These are phyloP conservation scores for Crotophaga sulcirostris DNA, from an alignment of 2,113 vertebrate genomes.

Conservation along the genomic window DNA sequence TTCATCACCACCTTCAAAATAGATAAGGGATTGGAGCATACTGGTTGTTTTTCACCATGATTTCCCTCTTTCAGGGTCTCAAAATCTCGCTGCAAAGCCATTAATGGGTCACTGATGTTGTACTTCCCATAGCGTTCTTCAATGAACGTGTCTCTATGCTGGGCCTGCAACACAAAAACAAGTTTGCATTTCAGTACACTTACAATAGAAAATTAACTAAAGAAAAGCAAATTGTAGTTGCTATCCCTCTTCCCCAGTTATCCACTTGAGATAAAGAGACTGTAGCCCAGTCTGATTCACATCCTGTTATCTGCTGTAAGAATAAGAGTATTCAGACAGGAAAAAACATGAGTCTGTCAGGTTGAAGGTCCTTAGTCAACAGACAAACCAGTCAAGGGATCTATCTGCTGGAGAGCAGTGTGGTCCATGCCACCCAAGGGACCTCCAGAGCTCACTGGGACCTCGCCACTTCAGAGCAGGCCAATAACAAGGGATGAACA, in stretches of 20 bases:
- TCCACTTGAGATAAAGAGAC: not conserved
- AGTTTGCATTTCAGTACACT: not conserved
- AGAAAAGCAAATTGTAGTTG: not conserved
- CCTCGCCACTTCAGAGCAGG: too few species aligned
- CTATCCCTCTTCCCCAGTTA: not conserved
- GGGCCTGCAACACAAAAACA: constrained; percentile 78
- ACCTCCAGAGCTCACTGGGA: not conserved
- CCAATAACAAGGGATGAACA: not conserved
- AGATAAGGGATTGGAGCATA: constrained; percentile 87
- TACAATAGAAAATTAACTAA: not conserved
- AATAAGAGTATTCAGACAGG: not conserved
- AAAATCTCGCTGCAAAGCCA: constrained; percentile 92
- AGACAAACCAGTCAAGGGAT: not conserved
- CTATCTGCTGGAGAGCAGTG: not conserved
- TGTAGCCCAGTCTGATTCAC: not conserved
- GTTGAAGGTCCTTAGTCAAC: not conserved
- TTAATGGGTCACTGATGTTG: constrained; percentile 92
- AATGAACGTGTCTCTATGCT: constrained; percentile 88
- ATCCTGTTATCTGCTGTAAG: not conserved
- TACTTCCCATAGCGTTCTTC: constrained; percentile 95
- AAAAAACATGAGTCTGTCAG: accelerated
- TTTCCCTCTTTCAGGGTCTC: constrained; percentile 84
- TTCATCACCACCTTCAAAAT: constrained; percentile 92
- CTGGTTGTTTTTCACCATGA: constrained; percentile 76
- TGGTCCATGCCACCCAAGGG: too few species aligned